Evolutionary conservation across 2,797 vertebrate species (phyloP), one percentile per base, ranked within the genome.

Genomic region (Sebastes miniatus): DNA sequence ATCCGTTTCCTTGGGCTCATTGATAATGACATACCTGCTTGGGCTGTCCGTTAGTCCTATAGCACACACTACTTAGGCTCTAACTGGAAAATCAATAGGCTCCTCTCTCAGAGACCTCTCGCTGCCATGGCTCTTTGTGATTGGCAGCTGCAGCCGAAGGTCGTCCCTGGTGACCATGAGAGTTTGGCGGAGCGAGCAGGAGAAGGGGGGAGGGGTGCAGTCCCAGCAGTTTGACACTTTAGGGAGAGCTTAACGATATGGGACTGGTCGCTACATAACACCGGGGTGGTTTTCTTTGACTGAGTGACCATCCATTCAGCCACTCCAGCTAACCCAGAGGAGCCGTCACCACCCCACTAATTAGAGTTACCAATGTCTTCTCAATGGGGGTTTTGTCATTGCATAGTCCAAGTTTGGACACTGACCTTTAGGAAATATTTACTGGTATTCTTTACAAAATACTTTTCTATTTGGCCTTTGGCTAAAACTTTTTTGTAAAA

Each of bases 1-100:
- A 96, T 96, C 96, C 86, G 95, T 95, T 95, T 96, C 96, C 95
- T 93, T 91, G 95, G 96, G 93, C 96, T 98, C 98, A 98, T 98
- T 98, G 98, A 98, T 99, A 99, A 99, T 98, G 98, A 98, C 97
- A 97, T 98, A 98, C 97, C 97, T 98, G 97, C 96, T 96, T 94
- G 94, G 96, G 95, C 96, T 96, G 97, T 97, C 97, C 95, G 97
- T 98, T 98, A 98, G 97, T 97, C 96, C 96, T 96, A 89, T 89
- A 96, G 97, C 97, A 96, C 97, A 98, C 97, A 98, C 96, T 99
- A 98, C 97, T 99, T 98, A 98, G 95, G 94, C 95, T 83, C 96
- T 98, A 98, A 99, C 97, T 97, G 98, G 97, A 98, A 99, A 99
- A 99, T 99, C 99, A 99, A 99, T 99, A 98, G 92, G 89, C 95